phyloP scores from a whole-genome alignment of 2,113 vertebrate genomes.

The Edolisoma coerulescens region DNA sequence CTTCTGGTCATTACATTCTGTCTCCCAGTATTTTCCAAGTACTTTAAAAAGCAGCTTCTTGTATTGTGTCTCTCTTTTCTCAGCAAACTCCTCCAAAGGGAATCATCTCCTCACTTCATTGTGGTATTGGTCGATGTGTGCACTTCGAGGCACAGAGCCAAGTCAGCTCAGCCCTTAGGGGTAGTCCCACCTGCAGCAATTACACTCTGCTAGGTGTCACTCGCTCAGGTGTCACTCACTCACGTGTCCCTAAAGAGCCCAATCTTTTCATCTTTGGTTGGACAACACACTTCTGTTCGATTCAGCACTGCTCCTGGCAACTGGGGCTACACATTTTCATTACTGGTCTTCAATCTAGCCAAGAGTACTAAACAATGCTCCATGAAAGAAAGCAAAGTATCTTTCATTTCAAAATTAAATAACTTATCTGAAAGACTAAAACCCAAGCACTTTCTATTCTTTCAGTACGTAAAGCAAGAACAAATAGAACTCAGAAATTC shows the following conservation, averaged over 20 bases:
- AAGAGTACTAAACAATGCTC: neutral
- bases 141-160: neutral
- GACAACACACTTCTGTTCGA: neutral
- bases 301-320: neutral
- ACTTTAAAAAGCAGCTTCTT: neutral
- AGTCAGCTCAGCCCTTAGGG: neutral
- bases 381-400: neutral
- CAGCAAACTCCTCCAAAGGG: neutral
- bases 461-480: neutral
- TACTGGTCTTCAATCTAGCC: neutral
- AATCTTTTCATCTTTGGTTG: neutral
- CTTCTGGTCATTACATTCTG: neutral
- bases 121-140: neutral
- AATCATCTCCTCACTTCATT: neutral
- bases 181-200: neutral
- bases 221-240: neutral
- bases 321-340: neutral
- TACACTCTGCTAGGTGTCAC: neutral
- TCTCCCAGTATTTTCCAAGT: neutral
- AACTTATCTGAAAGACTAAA: constrained; percentile 3
- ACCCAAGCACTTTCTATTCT: neutral
- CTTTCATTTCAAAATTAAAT: neutral
- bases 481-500: neutral
- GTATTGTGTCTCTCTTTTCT: neutral
- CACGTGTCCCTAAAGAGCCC: neutral